Evolutionary conservation across 2,113 vertebrate species (phyloP).

Genomic region (Eleginops maclovinus): DNA sequence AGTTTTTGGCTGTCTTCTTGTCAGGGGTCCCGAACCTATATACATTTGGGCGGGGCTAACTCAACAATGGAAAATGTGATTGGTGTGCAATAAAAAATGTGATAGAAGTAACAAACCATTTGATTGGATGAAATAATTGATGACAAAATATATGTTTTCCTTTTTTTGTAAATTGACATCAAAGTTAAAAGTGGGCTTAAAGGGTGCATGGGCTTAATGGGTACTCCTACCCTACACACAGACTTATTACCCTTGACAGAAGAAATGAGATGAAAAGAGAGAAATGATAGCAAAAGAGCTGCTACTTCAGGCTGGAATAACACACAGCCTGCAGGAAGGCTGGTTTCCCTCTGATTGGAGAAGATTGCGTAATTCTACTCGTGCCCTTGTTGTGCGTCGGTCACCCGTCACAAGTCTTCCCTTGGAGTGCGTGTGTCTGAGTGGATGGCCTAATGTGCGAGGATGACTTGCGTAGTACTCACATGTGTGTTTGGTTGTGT

Average conservation of each 20-base stretch:
- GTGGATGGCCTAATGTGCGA: slow-evolving; percentile 32
- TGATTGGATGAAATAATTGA: no score
- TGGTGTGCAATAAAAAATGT: no score
- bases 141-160: no score
- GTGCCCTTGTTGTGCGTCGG: slow-evolving; percentile 62
- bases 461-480: slow-evolving; percentile 24
- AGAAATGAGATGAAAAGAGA: slow-evolving; percentile 72
- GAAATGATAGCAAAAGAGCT: slow-evolving; percentile 68
- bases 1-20: no score
- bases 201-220: no score
- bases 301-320: slow-evolving; percentile 52
- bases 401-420: slow-evolving; percentile 57
- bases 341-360: slow-evolving; percentile 65
- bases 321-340: slow-evolving; percentile 57
- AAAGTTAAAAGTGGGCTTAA: no score
- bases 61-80: no score
- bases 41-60: no score
- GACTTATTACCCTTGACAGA: slow-evolving; percentile 72
- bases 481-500: slow-evolving; percentile 8
- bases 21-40: no score
- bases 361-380: slow-evolving; percentile 63
- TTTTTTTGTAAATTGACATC: no score
- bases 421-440: slow-evolving; percentile 22
- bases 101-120: no score
- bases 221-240: no score